Evolutionary conservation across 2,797 vertebrate genomes (phyloP).

Genomic region (Gadopsis bispinosus): DNA sequence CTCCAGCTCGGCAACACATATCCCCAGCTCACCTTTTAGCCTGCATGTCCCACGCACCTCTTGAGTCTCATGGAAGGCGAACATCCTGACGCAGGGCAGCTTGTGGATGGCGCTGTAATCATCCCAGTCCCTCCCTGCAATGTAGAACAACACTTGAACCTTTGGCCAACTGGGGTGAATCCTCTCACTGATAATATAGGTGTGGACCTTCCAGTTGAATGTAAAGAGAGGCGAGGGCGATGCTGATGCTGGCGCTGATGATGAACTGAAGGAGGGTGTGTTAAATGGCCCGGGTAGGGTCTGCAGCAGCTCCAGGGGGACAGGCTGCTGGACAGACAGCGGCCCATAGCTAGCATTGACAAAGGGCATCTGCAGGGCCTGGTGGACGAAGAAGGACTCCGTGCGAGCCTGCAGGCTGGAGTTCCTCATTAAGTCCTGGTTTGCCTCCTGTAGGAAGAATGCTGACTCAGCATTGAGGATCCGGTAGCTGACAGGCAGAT

Average conservation of each 20-base stretch:
- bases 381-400: constrained; percentile 92
- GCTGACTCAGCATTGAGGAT: constrained; percentile 88
- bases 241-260: constrained; percentile 63
- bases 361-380: constrained; percentile 86
- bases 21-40: constrained; percentile 86
- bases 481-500: constrained; percentile 93
- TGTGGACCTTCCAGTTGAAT: constrained; percentile 89
- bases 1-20: constrained; percentile 89
- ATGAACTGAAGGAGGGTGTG: constrained; percentile 55
- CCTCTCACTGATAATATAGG: constrained; percentile 86
- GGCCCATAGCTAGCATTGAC: constrained; percentile 94
- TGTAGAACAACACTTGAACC: constrained; percentile 88
- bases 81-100: constrained; percentile 87
- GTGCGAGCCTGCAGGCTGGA: constrained; percentile 91
- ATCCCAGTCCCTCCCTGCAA: constrained; percentile 88
- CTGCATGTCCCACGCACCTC: constrained; percentile 87
- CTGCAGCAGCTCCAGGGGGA: constrained; percentile 89
- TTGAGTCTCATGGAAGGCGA: constrained; percentile 90
- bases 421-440: constrained; percentile 91
- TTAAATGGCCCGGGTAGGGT: constrained; percentile 80
- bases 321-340: constrained; percentile 85
- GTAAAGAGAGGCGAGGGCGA: constrained; percentile 82
- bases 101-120: constrained; percentile 84
- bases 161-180: constrained; percentile 88
- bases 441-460: constrained; percentile 93